These are phyloP conservation scores for Xenus cinereus DNA, from an alignment of 2,113 vertebrate genomes.

Conservation along the genomic window DNA sequence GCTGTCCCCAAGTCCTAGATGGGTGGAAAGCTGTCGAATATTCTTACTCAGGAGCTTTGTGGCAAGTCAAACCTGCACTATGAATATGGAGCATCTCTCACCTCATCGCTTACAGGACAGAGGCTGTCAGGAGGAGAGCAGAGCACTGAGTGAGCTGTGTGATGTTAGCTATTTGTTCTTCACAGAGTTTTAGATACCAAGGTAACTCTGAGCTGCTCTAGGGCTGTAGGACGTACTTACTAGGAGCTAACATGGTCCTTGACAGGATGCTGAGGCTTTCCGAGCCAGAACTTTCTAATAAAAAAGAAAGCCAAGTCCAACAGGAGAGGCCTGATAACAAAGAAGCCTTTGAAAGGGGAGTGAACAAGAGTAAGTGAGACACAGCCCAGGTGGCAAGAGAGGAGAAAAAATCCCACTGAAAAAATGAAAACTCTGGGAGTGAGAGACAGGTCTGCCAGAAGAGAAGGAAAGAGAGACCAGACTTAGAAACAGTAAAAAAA, in stretches of 20 bases:
- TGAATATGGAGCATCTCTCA: not conserved
- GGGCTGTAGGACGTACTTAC: not conserved
- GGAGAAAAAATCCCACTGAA: conserved; percentile 2
- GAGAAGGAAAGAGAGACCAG: not conserved
- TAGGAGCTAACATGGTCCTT: not conserved
- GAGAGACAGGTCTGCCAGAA: not conserved
- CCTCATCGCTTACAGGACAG: not conserved
- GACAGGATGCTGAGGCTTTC: not conserved
- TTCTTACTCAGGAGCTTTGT: not conserved
- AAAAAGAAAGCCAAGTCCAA: not conserved
- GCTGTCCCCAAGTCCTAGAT: not conserved
- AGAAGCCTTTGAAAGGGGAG: not conserved
- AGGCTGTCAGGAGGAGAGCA: not conserved
- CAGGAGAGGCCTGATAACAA: not conserved
- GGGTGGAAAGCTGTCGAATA: not conserved
- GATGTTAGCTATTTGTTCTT: not conserved
- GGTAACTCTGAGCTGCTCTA: not conserved
- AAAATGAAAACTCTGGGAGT: not conserved
- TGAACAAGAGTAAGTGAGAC: not conserved
- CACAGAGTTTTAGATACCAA: not conserved
- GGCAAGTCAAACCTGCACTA: not conserved
- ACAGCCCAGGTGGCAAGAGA: not conserved
- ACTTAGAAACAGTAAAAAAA: not conserved
- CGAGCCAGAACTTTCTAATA: not conserved
- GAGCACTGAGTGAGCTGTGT: not conserved